phyloP scores from a whole-genome alignment of 2,113 vertebrate genomes.

The Campylorhamphus procurvoides region DNA sequence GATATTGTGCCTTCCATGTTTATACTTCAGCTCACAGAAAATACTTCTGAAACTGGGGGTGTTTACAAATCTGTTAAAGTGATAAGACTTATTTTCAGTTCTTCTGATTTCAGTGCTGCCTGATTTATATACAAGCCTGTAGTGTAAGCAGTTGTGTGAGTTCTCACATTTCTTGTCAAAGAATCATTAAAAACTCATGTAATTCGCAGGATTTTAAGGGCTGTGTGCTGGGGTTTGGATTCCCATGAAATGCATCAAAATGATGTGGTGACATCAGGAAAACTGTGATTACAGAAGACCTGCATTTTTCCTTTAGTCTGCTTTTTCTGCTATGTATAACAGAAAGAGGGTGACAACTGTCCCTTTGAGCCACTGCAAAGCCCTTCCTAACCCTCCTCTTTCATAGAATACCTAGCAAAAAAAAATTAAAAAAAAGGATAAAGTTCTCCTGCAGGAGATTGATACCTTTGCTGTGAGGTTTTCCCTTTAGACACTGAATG shows the following conservation, averaged over 20 bases:
- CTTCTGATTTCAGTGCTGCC: not conserved
- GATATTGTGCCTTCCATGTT: not conserved
- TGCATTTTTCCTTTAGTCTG: constrained; percentile 5
- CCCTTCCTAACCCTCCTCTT: not conserved
- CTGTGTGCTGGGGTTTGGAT: not conserved
- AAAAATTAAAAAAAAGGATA: not conserved
- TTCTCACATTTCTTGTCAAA: not conserved
- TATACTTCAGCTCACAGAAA: constrained; percentile 2
- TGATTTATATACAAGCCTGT: not conserved
- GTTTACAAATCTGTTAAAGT: constrained; percentile 3
- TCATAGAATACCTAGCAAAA: not conserved
- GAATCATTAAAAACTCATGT: not conserved
- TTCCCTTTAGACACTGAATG: not conserved
- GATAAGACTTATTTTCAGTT: not conserved
- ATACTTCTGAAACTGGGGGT: not conserved
- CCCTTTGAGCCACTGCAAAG: not conserved
- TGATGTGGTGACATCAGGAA: not conserved
- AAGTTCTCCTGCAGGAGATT: not conserved
- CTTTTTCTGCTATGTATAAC: not conserved
- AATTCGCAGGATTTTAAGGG: not conserved
- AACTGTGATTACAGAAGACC: not conserved
- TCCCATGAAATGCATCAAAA: not conserved
- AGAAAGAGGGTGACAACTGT: not conserved
- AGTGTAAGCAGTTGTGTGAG: not conserved
- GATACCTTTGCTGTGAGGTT: not conserved